Percentiles rank a stretch among this genome's conserved stretches.
Conservation (phyloP, 2,888 invertebrate genomes). For the Lochmaea crataegi region DNA sequence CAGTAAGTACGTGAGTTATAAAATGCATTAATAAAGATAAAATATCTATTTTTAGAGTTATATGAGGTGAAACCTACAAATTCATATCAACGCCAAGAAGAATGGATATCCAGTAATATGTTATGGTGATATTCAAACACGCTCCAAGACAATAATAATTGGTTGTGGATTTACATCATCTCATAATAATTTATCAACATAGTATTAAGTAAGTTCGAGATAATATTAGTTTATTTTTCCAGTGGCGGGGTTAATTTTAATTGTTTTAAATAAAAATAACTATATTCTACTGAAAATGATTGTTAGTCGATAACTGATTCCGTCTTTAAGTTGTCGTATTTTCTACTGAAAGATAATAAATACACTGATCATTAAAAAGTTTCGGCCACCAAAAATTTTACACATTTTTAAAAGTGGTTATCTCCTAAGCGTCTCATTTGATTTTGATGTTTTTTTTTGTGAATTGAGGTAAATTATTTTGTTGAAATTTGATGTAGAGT, state of each 20-base stretch:
- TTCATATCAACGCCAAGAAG: not conserved
- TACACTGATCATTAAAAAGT: no score
- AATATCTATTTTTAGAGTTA: not conserved
- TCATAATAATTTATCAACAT: not conserved
- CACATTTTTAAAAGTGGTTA: no score
- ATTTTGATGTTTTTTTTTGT: no score
- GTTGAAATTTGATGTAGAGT: no score
- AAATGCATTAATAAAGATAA: no score
- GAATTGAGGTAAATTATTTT: no score
- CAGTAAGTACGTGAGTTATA: no score
- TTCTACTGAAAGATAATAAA: no score
- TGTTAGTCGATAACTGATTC: no score
- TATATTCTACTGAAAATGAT: not conserved
- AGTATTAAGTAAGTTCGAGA: constrained; percentile 3
- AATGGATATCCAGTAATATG: not conserved
- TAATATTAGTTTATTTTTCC: not conserved
- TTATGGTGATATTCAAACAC: not conserved
- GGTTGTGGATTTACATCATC: constrained; percentile 8
- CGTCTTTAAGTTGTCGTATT: no score
- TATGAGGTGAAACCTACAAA: not conserved
- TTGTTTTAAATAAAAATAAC: not conserved
- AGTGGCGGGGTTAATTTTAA: not conserved
- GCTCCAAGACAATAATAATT: constrained; percentile 5
- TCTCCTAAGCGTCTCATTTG: no score
- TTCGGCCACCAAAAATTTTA: no score